Evolutionary conservation across 2,797 vertebrate species (phyloP).

Genomic region (Ataeniobius toweri): DNA sequence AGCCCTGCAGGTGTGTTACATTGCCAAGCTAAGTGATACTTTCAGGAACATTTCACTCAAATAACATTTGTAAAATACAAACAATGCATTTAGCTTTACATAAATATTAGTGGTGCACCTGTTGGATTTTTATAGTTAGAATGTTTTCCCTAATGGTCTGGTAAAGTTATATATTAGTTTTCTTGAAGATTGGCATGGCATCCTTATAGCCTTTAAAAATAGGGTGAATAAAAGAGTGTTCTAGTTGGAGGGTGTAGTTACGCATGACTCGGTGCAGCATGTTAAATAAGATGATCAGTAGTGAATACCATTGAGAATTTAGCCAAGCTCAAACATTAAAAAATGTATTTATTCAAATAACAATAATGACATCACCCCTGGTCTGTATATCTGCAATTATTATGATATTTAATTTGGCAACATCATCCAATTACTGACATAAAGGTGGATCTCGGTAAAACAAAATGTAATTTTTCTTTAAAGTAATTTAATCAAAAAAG

Average conservation of each 20-base stretch:
- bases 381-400: background rate
- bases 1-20: slow-evolving; percentile 7
- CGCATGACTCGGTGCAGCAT: slow-evolving; percentile 27
- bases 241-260: slow-evolving; percentile 6
- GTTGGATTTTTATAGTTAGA: background rate
- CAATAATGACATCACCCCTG: background rate
- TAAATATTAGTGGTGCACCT: background rate
- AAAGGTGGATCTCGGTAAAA: background rate
- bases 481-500: background rate
- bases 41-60: background rate
- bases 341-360: slow-evolving; percentile 2
- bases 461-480: background rate
- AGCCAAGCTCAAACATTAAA: slow-evolving; percentile 17
- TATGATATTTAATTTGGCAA: background rate
- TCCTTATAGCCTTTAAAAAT: slow-evolving; percentile 16
- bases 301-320: slow-evolving; percentile 26
- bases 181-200: background rate
- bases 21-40: background rate
- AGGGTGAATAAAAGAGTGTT: slow-evolving; percentile 10
- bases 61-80: background rate
- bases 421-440: background rate
- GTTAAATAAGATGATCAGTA: slow-evolving; percentile 15
- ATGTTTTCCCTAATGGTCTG: background rate
- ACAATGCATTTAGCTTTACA: background rate
- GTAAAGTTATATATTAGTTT: background rate